Conservation (phyloP, 2,797 vertebrate genomes). For the Poeciliopsis paucimaculata region DNA sequence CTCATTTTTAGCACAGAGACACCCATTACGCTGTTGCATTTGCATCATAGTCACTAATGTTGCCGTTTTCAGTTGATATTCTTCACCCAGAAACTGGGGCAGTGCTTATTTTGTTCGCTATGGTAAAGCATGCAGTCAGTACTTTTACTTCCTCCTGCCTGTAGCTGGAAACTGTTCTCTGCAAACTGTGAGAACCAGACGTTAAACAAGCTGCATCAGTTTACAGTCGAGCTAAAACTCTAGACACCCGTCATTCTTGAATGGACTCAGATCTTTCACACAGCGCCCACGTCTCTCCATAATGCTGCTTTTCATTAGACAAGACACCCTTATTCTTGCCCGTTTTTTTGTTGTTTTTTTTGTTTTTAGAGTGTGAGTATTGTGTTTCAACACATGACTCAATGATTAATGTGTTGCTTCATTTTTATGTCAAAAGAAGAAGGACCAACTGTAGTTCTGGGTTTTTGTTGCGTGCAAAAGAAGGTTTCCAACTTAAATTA, state of each 20-base stretch:
- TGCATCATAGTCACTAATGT: not conserved
- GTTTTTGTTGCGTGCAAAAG: not conserved
- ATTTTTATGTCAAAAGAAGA: not conserved
- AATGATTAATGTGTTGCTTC: not conserved
- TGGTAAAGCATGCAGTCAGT: not conserved
- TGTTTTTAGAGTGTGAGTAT: not conserved
- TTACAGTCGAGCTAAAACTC: not conserved
- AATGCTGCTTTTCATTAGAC: not conserved
- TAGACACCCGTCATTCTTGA: not conserved
- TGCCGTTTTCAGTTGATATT: not conserved
- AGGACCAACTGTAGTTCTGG: not conserved
- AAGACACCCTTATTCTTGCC: not conserved
- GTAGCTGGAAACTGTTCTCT: not conserved
- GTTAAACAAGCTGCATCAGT: not conserved
- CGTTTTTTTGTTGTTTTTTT: too few species aligned
- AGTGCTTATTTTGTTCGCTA: not conserved
- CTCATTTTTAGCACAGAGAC: not conserved
- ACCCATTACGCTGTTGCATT: not conserved
- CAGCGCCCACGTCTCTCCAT: not conserved
- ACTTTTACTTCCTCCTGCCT: slow-evolving; percentile 6
- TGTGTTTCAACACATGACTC: not conserved
- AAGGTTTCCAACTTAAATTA: not conserved
- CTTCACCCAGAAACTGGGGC: not conserved
- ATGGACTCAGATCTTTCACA: not conserved
- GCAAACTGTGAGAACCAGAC: not conserved